These are phyloP conservation scores for Thereuonema tuberculata DNA, from an alignment of 1,140 invertebrate species.

Conservation along the genomic window DNA sequence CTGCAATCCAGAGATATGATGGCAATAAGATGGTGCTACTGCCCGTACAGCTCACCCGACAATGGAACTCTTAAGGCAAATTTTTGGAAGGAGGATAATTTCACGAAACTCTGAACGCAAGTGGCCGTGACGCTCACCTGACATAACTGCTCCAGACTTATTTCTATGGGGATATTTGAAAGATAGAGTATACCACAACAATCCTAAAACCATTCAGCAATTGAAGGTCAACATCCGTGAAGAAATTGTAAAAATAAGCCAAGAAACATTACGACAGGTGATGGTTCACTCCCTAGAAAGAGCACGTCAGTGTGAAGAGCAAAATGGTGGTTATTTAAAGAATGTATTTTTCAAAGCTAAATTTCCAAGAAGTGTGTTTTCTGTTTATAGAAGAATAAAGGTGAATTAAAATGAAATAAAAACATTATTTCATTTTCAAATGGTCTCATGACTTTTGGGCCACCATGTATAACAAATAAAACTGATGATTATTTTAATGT, in stretches of 20 bases:
- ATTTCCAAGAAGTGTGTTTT: too few species aligned
- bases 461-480: too few species aligned
- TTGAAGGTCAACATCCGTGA: neutral
- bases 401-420: too few species aligned
- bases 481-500: too few species aligned
- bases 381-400: too few species aligned
- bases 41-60: neutral
- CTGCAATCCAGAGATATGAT: neutral
- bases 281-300: neutral
- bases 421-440: too few species aligned
- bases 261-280: neutral
- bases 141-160: constrained; percentile 19
- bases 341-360: neutral
- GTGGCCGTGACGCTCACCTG: constrained; percentile 20
- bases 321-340: neutral
- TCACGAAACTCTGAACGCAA: neutral
- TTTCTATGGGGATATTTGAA: constrained; percentile 22
- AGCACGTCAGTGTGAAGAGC: neutral
- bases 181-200: constrained; percentile 5
- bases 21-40: neutral
- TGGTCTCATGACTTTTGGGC: too few species aligned
- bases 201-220: neutral
- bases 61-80: neutral
- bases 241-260: neutral
- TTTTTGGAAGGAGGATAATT: neutral